phyloP scores from a whole-genome alignment of 2,797 vertebrate genomes.

The Echiichthys vipera region DNA sequence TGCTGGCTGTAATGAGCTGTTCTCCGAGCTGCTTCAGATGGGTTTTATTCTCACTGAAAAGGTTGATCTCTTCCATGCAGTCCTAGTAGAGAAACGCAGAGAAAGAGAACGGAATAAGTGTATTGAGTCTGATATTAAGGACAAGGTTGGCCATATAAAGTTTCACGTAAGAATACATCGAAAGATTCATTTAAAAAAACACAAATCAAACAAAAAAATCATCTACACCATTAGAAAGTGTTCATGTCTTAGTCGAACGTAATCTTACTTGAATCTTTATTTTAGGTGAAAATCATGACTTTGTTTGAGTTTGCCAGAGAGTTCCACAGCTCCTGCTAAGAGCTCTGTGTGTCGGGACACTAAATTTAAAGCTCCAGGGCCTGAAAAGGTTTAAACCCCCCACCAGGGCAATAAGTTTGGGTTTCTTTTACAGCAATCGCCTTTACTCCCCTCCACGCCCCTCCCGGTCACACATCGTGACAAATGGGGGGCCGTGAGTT shows the following conservation, averaged over 20 bases:
- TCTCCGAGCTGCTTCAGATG: slow-evolving; percentile 92
- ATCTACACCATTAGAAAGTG: neutral
- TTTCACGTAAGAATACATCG: neutral
- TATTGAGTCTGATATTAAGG: neutral
- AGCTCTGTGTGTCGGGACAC: neutral
- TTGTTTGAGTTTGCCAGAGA: slow-evolving; percentile 10
- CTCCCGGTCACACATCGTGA: neutral
- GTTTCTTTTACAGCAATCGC: neutral
- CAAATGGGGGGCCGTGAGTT: slow-evolving; percentile 32
- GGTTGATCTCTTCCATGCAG: slow-evolving; percentile 95
- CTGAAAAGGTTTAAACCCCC: slow-evolving; percentile 31
- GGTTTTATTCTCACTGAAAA: slow-evolving; percentile 92
- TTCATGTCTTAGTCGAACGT: too few species aligned
- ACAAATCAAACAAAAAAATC: neutral
- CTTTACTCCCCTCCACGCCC: neutral
- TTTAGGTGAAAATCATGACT: neutral
- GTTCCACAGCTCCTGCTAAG: neutral
- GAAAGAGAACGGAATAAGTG: neutral
- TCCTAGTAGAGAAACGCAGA: slow-evolving; percentile 79
- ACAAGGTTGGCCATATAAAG: neutral
- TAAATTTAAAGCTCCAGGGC: slow-evolving; percentile 7
- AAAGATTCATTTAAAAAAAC: neutral
- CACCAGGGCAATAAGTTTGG: slow-evolving; percentile 10
- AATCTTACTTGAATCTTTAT: too few species aligned
- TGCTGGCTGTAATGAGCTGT: slow-evolving; percentile 91